Conservation (phyloP, 1,140 invertebrate genomes). For the Caenorhabditis briggsae region DNA sequence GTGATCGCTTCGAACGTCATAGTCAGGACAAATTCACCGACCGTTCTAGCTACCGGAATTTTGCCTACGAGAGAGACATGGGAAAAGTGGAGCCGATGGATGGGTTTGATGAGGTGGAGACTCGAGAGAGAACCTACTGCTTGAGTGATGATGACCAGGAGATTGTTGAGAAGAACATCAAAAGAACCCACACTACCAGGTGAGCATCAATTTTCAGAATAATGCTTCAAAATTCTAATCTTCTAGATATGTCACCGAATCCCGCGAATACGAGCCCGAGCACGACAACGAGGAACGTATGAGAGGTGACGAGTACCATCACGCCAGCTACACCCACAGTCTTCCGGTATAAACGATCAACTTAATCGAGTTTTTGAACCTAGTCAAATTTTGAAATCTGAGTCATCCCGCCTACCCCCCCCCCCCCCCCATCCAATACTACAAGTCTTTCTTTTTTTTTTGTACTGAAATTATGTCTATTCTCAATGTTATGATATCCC, state of each 20-base stretch:
- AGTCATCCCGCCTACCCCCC: too few species aligned
- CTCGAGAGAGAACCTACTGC: slow-evolving; percentile 42
- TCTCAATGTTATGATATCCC: slow-evolving; percentile 3
- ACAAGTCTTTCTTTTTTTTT: neutral
- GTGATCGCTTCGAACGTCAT: slow-evolving; percentile 20
- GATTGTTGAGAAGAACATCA: slow-evolving; percentile 58
- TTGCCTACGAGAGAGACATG: slow-evolving; percentile 60
- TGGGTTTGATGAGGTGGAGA: slow-evolving; percentile 61
- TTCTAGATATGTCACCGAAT: slow-evolving; percentile 33
- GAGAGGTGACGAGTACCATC: slow-evolving; percentile 39
- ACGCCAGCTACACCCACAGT: slow-evolving; percentile 39
- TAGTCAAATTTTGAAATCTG: neutral
- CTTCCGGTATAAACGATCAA: neutral
- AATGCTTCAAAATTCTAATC: neutral
- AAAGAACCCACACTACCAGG: slow-evolving; percentile 61
- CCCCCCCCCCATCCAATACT: neutral
- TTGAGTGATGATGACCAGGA: slow-evolving; percentile 60
- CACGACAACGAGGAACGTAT: slow-evolving; percentile 32
- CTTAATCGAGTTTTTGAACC: neutral
- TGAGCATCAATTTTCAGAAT: neutral
- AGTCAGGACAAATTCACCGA: slow-evolving; percentile 32
- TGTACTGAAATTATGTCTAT: neutral
- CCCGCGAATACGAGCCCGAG: slow-evolving; percentile 18
- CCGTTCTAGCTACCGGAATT: slow-evolving; percentile 58
- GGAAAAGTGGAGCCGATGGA: slow-evolving; percentile 57